Percentiles rank a stretch among this genome's conserved stretches.
Evolutionary conservation across 2,113 vertebrate species (phyloP).

Genomic region (rat (Rattus norvegicus)): GRCr8 NC_086021.1:122378001-122378500

Average conservation of each 20-base stretch:
- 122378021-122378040: slow-evolving; percentile 92
- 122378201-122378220: slow-evolving; percentile 88
- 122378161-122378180: slow-evolving; percentile 89
- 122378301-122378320: slow-evolving; percentile 89
- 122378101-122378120: slow-evolving; percentile 88
- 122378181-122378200: slow-evolving; percentile 87
- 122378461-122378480: slow-evolving; percentile 73
- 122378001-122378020: slow-evolving; percentile 89
- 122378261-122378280: slow-evolving; percentile 88
- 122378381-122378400: slow-evolving; percentile 82
- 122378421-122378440: slow-evolving; percentile 79
- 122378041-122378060: slow-evolving; percentile 91
- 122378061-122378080: slow-evolving; percentile 91
- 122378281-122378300: slow-evolving; percentile 87
- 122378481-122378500: slow-evolving; percentile 62
- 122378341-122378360: slow-evolving; percentile 84
- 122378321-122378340: slow-evolving; percentile 88
- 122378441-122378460: slow-evolving; percentile 76
- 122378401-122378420: slow-evolving; percentile 80
- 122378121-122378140: slow-evolving; percentile 88
- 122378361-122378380: slow-evolving; percentile 85
- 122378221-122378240: slow-evolving; percentile 88
- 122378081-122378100: slow-evolving; percentile 89
- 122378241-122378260: slow-evolving; percentile 87
- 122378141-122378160: slow-evolving; percentile 91